Evolutionary conservation across 2,797 vertebrate genomes (phyloP).

Genomic region (Mus spretus): DNA sequence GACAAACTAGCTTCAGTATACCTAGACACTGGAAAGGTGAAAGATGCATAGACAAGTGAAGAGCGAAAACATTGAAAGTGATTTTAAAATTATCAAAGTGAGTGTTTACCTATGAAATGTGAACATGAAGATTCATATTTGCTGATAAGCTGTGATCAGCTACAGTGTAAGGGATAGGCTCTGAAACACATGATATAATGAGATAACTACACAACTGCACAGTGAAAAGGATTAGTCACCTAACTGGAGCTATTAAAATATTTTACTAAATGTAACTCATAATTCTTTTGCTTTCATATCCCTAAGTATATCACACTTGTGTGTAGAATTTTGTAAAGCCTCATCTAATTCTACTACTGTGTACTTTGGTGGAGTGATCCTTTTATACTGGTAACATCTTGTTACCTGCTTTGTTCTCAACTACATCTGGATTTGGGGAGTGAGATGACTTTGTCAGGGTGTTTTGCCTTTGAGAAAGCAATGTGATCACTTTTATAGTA

Average conservation of each 20-base stretch:
- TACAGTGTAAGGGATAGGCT: not conserved
- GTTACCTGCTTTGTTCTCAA: constrained; percentile 54
- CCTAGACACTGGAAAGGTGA: not conserved
- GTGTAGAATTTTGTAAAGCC: constrained; percentile 10
- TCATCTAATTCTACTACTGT: constrained; percentile 7
- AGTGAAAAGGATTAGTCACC: not conserved
- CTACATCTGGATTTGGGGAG: constrained; percentile 48
- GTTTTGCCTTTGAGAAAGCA: constrained; percentile 72
- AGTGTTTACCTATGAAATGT: not conserved
- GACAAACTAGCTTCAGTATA: not conserved
- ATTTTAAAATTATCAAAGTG: not conserved
- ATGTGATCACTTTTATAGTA: constrained; percentile 72
- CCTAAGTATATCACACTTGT: not conserved
- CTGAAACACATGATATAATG: not conserved
- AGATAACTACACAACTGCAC: not conserved
- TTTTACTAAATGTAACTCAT: constrained; percentile 23
- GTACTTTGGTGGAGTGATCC: constrained; percentile 9
- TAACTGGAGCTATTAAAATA: constrained; percentile 5
- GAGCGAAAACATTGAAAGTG: not conserved
- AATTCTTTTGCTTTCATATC: constrained; percentile 24
- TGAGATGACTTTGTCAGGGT: constrained; percentile 65
- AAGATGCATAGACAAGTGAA: not conserved
- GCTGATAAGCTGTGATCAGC: not conserved
- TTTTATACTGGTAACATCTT: constrained; percentile 16
- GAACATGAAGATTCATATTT: not conserved